These are phyloP conservation scores for Heliothis virescens DNA, from an alignment of 1,140 invertebrate species.

Conservation along the genomic window DNA sequence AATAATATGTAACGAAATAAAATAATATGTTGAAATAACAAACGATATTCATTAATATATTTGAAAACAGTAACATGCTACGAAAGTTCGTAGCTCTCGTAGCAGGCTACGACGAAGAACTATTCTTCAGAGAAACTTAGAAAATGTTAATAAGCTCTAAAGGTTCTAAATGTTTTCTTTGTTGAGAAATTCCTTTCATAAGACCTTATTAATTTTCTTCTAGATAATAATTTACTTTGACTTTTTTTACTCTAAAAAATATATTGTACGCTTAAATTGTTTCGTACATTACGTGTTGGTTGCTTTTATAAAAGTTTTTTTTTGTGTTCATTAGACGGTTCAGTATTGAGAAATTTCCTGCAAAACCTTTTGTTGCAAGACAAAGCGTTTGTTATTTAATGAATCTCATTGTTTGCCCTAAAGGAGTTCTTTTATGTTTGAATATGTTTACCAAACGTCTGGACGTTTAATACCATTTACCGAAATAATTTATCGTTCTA, in stretches of 20 bases:
- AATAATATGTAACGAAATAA: too few species aligned
- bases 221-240: constrained; percentile 41
- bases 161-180: constrained; percentile 30
- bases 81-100: constrained; percentile 33
- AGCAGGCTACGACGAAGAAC: constrained; percentile 33
- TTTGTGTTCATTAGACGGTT: constrained; percentile 37
- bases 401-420: constrained; percentile 43
- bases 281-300: not conserved
- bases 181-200: constrained; percentile 28
- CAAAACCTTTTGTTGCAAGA: constrained; percentile 41
- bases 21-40: not conserved
- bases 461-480: constrained; percentile 8
- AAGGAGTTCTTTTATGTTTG: constrained; percentile 40
- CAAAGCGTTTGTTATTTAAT: constrained; percentile 46
- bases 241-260: constrained; percentile 16
- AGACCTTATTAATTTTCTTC: constrained; percentile 35
- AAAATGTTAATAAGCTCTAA: constrained; percentile 41
- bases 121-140: constrained; percentile 22
- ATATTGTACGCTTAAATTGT: not conserved
- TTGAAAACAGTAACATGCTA: constrained; percentile 1
- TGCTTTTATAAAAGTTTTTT: constrained; percentile 22
- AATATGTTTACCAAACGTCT: constrained; percentile 26
- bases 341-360: constrained; percentile 18
- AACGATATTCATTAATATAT: not conserved
- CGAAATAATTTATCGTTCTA: not conserved